These are phyloP conservation scores for Poicephalus meyeri DNA, from an alignment of 2,113 vertebrate genomes.

Conservation along the genomic window DNA sequence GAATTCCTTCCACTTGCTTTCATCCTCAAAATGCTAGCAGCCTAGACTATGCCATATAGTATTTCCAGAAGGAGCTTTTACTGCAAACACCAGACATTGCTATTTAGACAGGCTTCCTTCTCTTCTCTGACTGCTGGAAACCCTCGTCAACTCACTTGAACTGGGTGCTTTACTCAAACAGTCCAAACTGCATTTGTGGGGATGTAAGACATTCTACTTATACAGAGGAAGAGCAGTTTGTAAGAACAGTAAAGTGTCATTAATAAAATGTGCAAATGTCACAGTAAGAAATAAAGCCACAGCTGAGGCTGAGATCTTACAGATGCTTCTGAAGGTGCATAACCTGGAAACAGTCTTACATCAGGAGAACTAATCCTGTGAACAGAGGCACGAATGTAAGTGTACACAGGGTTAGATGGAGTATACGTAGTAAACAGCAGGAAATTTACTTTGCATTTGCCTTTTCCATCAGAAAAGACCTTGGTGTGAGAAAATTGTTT, in stretches of 20 bases:
- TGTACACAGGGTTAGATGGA: neutral
- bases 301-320: neutral
- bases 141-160: neutral
- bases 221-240: neutral
- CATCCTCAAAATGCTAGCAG: neutral
- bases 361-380: neutral
- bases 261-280: neutral
- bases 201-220: neutral
- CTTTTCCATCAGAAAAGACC: neutral
- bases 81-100: neutral
- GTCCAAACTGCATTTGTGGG: neutral
- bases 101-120: neutral
- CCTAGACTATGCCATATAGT: neutral
- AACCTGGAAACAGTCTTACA: neutral
- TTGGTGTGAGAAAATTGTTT: neutral
- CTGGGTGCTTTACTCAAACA: neutral
- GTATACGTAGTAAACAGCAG: rapidly evolving
- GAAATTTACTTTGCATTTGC: neutral
- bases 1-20: conserved; percentile 20
- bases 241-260: neutral
- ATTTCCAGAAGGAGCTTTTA: neutral
- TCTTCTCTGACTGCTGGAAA: neutral
- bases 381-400: neutral
- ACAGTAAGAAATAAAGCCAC: neutral
- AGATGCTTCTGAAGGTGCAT: neutral